Conservation (phyloP, 2,797 vertebrate genomes). For the Catharus ustulatus region DNA sequence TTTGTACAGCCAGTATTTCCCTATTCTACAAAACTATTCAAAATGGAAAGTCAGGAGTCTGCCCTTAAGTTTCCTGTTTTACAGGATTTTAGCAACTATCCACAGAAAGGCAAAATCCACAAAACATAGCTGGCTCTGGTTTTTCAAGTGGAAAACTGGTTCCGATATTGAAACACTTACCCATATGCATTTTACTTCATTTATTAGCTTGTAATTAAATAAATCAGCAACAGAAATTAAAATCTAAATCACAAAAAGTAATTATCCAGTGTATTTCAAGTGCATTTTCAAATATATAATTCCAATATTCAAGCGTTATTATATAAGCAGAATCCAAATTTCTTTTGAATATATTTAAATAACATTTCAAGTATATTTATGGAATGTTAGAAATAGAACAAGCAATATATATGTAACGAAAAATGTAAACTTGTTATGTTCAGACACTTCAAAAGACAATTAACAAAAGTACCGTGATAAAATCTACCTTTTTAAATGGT, state of each 20-base stretch:
- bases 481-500: conserved; percentile 85
- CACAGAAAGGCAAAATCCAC: background rate
- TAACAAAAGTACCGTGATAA: conserved; percentile 87
- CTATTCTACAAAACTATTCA: background rate
- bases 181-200: conserved; percentile 85
- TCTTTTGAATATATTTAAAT: conserved; percentile 95
- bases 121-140: background rate
- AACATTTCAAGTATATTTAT: conserved; percentile 99
- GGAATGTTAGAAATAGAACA: conserved; percentile 96
- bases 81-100: background rate
- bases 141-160: conserved; percentile 63
- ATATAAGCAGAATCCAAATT: conserved; percentile 90
- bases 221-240: conserved; percentile 94
- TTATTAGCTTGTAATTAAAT: conserved; percentile 99
- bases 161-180: conserved; percentile 82
- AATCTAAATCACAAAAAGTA: conserved; percentile 95
- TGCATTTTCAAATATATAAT: conserved; percentile 99
- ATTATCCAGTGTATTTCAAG: conserved; percentile 99
- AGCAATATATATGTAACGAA: conserved; percentile 88
- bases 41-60: background rate
- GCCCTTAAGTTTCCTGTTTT: conserved; percentile 23
- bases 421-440: conserved; percentile 95
- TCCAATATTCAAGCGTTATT: conserved; percentile 90
- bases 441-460: conserved; percentile 88
- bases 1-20: background rate